These are phyloP conservation scores for Drosophila saltans DNA, from an alignment of 1,140 invertebrate genomes.

Conservation along the genomic window DNA sequence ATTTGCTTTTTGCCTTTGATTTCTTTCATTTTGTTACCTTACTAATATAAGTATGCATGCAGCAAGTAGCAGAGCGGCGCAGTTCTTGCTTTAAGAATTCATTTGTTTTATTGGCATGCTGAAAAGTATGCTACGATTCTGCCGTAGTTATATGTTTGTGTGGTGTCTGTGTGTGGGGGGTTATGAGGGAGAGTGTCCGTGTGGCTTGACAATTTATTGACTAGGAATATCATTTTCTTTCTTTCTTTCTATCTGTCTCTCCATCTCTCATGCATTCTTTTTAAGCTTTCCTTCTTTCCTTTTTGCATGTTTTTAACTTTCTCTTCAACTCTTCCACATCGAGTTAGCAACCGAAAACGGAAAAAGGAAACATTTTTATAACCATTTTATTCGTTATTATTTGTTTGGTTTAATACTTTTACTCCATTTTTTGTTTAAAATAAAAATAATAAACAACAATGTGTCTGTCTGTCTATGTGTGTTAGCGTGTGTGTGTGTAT, in stretches of 20 bases:
- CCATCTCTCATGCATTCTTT: slow-evolving; percentile 4
- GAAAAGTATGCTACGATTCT: slow-evolving; percentile 48
- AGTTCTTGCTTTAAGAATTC: slow-evolving; percentile 15
- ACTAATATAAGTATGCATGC: slow-evolving; percentile 1
- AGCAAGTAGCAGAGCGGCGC: slow-evolving; percentile 14
- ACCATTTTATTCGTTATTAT: background rate
- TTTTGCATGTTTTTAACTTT: slow-evolving; percentile 14
- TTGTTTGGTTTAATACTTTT: slow-evolving; percentile 16
- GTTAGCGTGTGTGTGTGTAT: slow-evolving; percentile 21
- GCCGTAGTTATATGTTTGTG: background rate
- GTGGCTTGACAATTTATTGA: slow-evolving; percentile 68
- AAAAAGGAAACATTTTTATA: slow-evolving; percentile 2
- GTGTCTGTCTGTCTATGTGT: slow-evolving; percentile 17
- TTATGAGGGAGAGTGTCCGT: slow-evolving; percentile 12
- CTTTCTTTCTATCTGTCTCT: slow-evolving; percentile 14
- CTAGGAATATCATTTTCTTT: slow-evolving; percentile 65
- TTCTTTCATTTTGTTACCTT: slow-evolving; percentile 14
- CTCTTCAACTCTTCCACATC: slow-evolving; percentile 16
- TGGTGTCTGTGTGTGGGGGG: slow-evolving; percentile 23
- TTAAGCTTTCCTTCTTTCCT: slow-evolving; percentile 26
- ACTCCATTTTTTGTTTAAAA: slow-evolving; percentile 44
- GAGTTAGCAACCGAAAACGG: slow-evolving; percentile 7
- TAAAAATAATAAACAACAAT: slow-evolving; percentile 48
- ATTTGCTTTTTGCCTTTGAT: slow-evolving; percentile 26
- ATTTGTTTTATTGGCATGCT: slow-evolving; percentile 29